These are phyloP conservation scores for Cryptocheilus praepositus DNA, from an alignment of 2,888 invertebrate genomes.

Conservation along the genomic window DNA sequence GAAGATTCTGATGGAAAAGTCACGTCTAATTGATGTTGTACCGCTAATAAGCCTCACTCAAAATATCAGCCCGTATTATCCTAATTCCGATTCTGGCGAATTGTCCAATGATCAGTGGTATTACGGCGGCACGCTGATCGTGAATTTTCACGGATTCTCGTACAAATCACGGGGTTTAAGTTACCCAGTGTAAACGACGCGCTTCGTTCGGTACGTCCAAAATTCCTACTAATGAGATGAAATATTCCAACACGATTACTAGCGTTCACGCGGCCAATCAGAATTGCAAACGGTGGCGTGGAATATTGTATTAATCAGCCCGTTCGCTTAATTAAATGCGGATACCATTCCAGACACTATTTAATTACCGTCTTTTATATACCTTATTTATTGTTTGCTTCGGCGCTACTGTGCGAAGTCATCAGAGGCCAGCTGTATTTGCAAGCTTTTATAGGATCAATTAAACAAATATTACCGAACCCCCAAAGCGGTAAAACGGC, in stretches of 20 bases:
- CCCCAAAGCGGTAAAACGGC: conserved; percentile 4
- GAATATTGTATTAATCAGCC: conserved; percentile 27
- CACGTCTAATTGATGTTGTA: background rate
- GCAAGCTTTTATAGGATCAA: conserved; percentile 27
- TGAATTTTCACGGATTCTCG: conserved; percentile 18
- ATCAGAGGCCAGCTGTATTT: background rate
- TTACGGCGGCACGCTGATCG: background rate
- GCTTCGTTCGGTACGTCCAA: conserved; percentile 20
- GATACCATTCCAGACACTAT: conserved; percentile 27
- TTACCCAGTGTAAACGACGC: conserved; percentile 15
- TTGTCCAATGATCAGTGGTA: conserved; percentile 14
- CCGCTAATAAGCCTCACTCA: background rate
- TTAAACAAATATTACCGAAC: conserved; percentile 34
- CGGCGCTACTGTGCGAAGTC: conserved; percentile 2
- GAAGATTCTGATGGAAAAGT: background rate
- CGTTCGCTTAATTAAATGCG: conserved; percentile 29
- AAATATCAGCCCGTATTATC: conserved; percentile 11
- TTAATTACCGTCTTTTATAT: conserved; percentile 35
- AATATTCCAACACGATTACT: conserved; percentile 38
- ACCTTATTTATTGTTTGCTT: conserved; percentile 17
- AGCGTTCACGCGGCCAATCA: background rate
- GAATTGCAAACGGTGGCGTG: background rate
- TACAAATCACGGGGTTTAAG: conserved; percentile 24
- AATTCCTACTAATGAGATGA: conserved; percentile 36
- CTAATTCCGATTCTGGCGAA: conserved; percentile 6